A percentile compares a stretch with the other conserved stretches of the same genome.
Conservation (phyloP, 2,888 invertebrate genomes). For the Mycalesis mineus region DNA sequence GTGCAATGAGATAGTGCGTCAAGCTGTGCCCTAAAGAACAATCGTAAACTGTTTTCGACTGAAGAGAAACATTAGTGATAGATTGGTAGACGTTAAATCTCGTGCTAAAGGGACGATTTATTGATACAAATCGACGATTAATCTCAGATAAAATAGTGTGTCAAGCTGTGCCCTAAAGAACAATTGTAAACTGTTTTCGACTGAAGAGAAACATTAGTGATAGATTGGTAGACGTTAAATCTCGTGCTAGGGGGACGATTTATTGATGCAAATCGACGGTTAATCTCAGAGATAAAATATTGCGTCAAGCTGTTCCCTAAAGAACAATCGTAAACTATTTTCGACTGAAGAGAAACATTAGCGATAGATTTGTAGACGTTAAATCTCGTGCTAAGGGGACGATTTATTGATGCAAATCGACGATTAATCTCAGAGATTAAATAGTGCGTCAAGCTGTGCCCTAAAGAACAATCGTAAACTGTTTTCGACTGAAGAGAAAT, state of each 20-base stretch:
- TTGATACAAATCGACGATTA: not conserved
- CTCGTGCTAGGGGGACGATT: not conserved
- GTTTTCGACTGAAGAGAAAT: not conserved
- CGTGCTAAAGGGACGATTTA: not conserved
- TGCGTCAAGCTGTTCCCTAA: constrained; percentile 25
- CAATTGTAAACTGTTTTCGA: too few species aligned
- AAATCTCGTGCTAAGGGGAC: not conserved
- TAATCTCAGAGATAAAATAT: constrained; percentile 5
- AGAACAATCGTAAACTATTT: too few species aligned
- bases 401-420: not conserved
- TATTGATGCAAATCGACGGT: not conserved
- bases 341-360: not conserved
- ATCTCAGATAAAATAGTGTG: constrained; percentile 20
- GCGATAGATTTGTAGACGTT: not conserved
- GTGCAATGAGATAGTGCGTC: constrained; percentile 21
- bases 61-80: too few species aligned
- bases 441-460: constrained; percentile 27
- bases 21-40: constrained; percentile 20
- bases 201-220: too few species aligned
- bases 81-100: too few species aligned
- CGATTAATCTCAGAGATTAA: not conserved
- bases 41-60: too few species aligned
- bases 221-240: too few species aligned
- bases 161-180: constrained; percentile 20
- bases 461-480: too few species aligned